Evolutionary conservation across 2,797 vertebrate genomes (phyloP).

Genomic region (Hemitrygon akajei): DNA sequence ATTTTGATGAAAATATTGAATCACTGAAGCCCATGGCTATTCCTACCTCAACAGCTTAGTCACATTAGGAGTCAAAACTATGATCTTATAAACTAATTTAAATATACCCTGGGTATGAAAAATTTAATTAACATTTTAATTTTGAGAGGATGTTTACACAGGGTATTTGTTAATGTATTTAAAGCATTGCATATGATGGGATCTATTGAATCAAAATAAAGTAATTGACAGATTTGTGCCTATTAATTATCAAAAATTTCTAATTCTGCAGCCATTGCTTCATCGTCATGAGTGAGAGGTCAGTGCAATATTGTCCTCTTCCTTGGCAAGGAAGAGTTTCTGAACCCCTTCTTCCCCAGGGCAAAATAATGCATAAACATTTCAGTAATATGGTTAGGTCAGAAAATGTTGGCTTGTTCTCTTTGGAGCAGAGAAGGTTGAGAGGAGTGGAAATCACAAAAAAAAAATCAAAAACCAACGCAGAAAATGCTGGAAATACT

Average conservation of each 20-base stretch:
- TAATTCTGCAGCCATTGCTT: background rate
- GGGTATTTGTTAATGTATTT: conserved; percentile 27
- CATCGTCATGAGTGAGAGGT: background rate
- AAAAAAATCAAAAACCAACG: no score
- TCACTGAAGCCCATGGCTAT: conserved; percentile 9
- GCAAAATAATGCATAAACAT: no score
- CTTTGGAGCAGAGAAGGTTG: background rate
- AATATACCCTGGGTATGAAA: conserved; percentile 16
- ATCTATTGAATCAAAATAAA: conserved; percentile 31
- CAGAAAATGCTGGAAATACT: no score
- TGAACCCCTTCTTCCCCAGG: background rate
- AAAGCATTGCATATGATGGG: conserved; percentile 17
- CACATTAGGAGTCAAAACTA: background rate
- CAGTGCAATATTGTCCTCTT: no score
- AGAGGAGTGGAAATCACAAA: background rate
- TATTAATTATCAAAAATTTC: conserved; percentile 12
- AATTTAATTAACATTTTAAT: conserved; percentile 32
- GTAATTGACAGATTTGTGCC: conserved; percentile 30
- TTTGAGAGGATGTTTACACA: background rate
- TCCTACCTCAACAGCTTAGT: background rate
- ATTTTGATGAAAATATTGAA: conserved; percentile 8
- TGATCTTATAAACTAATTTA: conserved; percentile 17
- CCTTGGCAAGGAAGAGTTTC: background rate
- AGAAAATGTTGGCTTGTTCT: background rate
- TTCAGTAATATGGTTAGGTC: background rate